Base-by-base conservation (phyloP, 2,888 invertebrate genomes). In the Molorchus minor region DNA sequence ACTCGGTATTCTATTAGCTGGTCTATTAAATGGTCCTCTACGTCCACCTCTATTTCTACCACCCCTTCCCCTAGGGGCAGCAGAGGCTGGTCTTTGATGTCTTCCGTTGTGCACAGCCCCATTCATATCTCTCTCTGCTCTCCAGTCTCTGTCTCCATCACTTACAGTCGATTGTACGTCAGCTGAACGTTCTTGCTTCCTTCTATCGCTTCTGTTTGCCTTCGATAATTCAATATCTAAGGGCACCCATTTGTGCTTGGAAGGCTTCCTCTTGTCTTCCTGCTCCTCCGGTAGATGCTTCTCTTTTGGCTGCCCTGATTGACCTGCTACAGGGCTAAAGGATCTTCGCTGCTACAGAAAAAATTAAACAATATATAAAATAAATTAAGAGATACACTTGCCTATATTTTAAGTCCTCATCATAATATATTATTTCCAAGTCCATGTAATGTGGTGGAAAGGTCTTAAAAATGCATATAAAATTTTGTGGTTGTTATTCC, bases 241-340 rank as follows among this genome's bases (percentile, higher is more conserved):
- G 0, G 95, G 96, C 57, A 94, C 90, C 96, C 96, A 96, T 80
- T 94, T 96, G 80, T 93, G 93, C 74, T 86, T 86, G 43, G 81
- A 81, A 17, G 71, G 44, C 74, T 82, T 84, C 69, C 80, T 83
- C 69, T 81, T 83, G 53, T 81, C 82, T 17, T 84, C 84, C 33
- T 75, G 77, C 53, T 82, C 82, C 17, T 82, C 81, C 25, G 77
- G 61, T 74, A 79, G 60, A 76, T 79, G 62, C 76, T 80, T 64
- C 77, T 66, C 80, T 77, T 62, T 79, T 17, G 64, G 54, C 38
- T 56, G 29, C 8, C 58, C 13, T 7, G 62, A 20, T 35, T 58
- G 52, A 4, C 45, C 47, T n/a, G 55, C 40, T 54, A 53, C 43
- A 12, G 65, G 68, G 49, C 65, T 67, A 35, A 56, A 55, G 19